A percentile compares a stretch with the other conserved stretches of the same genome.
phyloP scores from a whole-genome alignment of 1,140 invertebrate genomes.

The Polypedilum vanderplanki region DNA sequence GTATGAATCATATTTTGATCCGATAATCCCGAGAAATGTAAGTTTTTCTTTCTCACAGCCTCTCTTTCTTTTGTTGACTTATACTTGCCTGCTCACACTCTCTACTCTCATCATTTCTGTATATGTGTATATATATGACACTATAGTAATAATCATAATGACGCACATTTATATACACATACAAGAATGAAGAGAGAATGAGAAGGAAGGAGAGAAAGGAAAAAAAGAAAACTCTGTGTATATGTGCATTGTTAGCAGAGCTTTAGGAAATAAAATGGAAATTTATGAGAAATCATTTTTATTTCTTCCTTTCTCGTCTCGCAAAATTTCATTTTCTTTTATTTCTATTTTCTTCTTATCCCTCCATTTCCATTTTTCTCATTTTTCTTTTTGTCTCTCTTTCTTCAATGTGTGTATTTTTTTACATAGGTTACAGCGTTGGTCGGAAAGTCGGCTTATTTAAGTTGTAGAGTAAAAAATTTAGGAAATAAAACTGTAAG shows the following conservation, averaged over 20 bases:
- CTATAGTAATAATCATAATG: background rate
- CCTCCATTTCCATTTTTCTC: background rate
- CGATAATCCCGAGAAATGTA: conserved; percentile 65
- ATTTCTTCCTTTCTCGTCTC: too few species aligned
- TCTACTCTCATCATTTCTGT: too few species aligned
- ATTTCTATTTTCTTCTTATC: too few species aligned
- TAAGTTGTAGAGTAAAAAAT: conserved; percentile 78
- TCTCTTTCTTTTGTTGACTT: background rate
- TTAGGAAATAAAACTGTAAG: conserved; percentile 82
- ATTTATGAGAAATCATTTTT: conserved; percentile 11
- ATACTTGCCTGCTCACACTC: background rate
- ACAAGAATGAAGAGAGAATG: background rate
- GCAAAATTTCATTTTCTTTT: too few species aligned
- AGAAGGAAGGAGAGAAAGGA: background rate
- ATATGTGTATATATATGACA: background rate
- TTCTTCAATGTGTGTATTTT: background rate
- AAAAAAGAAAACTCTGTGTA: background rate
- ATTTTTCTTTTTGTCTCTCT: background rate
- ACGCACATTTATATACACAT: background rate
- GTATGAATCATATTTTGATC: conserved; percentile 71
- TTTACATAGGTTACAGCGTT: conserved; percentile 64
- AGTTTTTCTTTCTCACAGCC: conserved; percentile 46
- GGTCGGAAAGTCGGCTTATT: conserved; percentile 75
- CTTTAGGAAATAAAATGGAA: conserved; percentile 8
- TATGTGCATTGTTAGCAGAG: conserved; percentile 7